Percentiles rank a stretch among this genome's conserved stretches.
Conservation (phyloP, 2,797 vertebrate genomes). For the Denticeps clupeoides region DNA sequence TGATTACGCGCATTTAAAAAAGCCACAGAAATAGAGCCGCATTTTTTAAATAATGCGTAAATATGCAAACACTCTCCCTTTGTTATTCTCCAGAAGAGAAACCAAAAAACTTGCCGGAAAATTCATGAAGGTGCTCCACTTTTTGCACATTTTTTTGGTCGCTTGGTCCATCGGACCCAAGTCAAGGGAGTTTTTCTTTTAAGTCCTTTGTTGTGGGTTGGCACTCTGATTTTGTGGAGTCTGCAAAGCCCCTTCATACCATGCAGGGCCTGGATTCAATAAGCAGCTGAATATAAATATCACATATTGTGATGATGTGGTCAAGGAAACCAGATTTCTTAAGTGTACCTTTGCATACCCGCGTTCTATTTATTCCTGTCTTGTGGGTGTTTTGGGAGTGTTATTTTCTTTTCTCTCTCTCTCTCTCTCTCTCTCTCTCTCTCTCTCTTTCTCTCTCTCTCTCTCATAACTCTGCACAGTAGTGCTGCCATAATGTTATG, state of each 20-base stretch:
- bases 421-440: background rate
- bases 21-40: too few relatives aligned
- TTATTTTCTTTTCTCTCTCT: constrained; percentile 7
- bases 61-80: too few relatives aligned
- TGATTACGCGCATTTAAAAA: background rate
- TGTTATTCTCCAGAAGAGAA: too few relatives aligned
- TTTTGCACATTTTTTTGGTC: constrained; percentile 22
- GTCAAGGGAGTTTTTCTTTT: constrained; percentile 60
- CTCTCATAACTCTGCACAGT: constrained; percentile 50
- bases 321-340: constrained; percentile 73
- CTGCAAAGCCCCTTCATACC: constrained; percentile 67
- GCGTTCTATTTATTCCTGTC: constrained; percentile 38
- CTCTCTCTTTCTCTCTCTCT: background rate
- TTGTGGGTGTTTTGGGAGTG: constrained; percentile 14
- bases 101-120: too few relatives aligned
- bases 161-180: constrained; percentile 38
- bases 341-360: constrained; percentile 73
- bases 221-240: constrained; percentile 68
- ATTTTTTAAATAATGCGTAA: too few relatives aligned
- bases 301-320: constrained; percentile 79
- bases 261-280: constrained; percentile 89
- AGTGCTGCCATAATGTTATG: constrained; percentile 29
- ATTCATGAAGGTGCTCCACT: constrained; percentile 6
- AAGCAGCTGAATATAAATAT: constrained; percentile 68
- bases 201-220: constrained; percentile 85